phyloP scores from a whole-genome alignment of 2,888 invertebrate species.

The Clostera curtula region DNA sequence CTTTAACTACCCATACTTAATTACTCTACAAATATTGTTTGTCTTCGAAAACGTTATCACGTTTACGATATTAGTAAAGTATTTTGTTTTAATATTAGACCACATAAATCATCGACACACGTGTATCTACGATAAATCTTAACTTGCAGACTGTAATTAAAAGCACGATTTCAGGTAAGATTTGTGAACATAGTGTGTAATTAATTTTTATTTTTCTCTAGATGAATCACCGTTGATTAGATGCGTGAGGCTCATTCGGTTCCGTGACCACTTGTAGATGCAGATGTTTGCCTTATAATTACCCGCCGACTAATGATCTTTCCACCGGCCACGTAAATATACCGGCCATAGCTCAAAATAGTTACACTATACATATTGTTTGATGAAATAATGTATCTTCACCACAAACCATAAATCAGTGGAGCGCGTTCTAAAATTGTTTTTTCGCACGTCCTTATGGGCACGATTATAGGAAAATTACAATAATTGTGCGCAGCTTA shows the following conservation, averaged over 20 bases:
- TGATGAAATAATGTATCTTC: constrained; percentile 44
- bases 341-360: constrained; percentile 26
- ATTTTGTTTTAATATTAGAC: constrained; percentile 19
- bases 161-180: constrained; percentile 61
- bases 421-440: constrained; percentile 57
- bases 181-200: constrained; percentile 61
- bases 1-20: constrained; percentile 22
- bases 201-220: constrained; percentile 67
- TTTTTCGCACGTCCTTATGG: constrained; percentile 71
- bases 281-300: constrained; percentile 68
- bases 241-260: constrained; percentile 37
- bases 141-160: constrained; percentile 59
- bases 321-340: constrained; percentile 35
- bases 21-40: constrained; percentile 17
- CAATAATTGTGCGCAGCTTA: constrained; percentile 67
- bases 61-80: constrained; percentile 11
- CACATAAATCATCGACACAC: constrained; percentile 56
- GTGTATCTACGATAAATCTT: constrained; percentile 61
- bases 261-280: constrained; percentile 51
- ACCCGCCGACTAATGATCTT: constrained; percentile 53
- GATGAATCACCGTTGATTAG: constrained; percentile 71
- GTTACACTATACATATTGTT: constrained; percentile 26
- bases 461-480: constrained; percentile 70
- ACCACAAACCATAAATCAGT: constrained; percentile 55
- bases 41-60: constrained; percentile 18